A percentile compares a stretch with the other conserved stretches of the same genome.
Evolutionary conservation across 2,888 invertebrate genomes (phyloP).

Genomic region (Catocala fraxini): DNA sequence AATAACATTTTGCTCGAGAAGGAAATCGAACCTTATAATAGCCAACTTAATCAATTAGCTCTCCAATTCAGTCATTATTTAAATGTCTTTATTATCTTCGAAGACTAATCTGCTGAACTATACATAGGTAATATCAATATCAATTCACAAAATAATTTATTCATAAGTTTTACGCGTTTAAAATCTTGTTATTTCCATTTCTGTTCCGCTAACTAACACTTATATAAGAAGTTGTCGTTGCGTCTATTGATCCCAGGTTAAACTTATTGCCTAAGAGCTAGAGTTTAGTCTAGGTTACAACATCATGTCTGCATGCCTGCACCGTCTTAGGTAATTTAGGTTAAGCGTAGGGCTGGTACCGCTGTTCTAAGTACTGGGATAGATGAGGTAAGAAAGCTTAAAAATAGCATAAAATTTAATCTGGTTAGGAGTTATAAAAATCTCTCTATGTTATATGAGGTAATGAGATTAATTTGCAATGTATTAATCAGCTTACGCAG

Average conservation of each 20-base stretch:
- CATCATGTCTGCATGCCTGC: conserved; percentile 14
- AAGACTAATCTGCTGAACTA: too few species aligned
- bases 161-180: background rate
- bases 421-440: too few species aligned
- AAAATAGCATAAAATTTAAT: too few species aligned
- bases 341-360: background rate
- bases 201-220: conserved; percentile 26
- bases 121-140: background rate
- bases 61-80: too few species aligned
- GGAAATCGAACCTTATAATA: too few species aligned
- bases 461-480: too few species aligned
- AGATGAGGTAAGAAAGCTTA: too few species aligned
- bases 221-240: conserved; percentile 42
- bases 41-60: too few species aligned
- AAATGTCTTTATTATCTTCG: too few species aligned
- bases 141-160: background rate
- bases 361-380: background rate
- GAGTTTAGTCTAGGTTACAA: conserved; percentile 37
- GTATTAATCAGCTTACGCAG: too few species aligned
- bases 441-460: too few species aligned
- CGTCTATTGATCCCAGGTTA: conserved; percentile 29
- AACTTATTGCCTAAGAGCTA: conserved; percentile 41
- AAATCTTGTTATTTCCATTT: conserved; percentile 19
- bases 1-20: too few species aligned
- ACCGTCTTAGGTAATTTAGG: conserved; percentile 27